A percentile compares a stretch with the other conserved stretches of the same genome.
Evolutionary conservation across 2,113 vertebrate species (phyloP).

Genomic region (Amblyornis subalaris): DNA sequence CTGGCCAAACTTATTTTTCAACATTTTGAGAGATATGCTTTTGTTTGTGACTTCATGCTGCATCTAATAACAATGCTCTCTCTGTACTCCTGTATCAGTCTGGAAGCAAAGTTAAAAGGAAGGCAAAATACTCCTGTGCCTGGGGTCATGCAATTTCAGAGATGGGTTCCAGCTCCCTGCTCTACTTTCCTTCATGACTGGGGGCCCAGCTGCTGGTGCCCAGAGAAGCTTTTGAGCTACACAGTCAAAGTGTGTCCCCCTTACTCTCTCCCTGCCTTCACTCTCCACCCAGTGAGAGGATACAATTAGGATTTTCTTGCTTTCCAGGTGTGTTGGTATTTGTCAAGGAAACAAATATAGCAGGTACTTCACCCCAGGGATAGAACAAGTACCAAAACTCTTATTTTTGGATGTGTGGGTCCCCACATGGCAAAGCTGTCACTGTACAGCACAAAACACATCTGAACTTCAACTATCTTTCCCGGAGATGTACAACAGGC

Average conservation of each 20-base stretch:
- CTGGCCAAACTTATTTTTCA: conserved; percentile 61
- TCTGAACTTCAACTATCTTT: neutral
- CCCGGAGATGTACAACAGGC: neutral
- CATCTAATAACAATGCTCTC: neutral
- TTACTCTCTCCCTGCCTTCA: neutral
- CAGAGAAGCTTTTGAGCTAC: neutral
- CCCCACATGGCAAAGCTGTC: neutral
- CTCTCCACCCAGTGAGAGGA: neutral
- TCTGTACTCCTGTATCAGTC: neutral
- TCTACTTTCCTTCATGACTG: neutral
- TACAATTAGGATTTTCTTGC: neutral
- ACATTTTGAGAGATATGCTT: conserved; percentile 1
- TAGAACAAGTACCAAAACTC: neutral
- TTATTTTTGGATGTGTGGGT: neutral
- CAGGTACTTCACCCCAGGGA: neutral
- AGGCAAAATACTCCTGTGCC: neutral
- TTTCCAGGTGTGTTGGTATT: neutral
- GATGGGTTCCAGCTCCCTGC: neutral
- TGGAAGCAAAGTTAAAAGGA: neutral
- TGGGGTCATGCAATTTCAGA: neutral
- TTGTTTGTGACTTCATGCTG: conserved; percentile 39
- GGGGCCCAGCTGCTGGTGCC: neutral
- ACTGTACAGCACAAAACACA: neutral
- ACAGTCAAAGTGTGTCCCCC: neutral
- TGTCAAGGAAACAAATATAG: neutral